Conservation (phyloP, 2,888 invertebrate species). For the Megamerina dolium region DNA sequence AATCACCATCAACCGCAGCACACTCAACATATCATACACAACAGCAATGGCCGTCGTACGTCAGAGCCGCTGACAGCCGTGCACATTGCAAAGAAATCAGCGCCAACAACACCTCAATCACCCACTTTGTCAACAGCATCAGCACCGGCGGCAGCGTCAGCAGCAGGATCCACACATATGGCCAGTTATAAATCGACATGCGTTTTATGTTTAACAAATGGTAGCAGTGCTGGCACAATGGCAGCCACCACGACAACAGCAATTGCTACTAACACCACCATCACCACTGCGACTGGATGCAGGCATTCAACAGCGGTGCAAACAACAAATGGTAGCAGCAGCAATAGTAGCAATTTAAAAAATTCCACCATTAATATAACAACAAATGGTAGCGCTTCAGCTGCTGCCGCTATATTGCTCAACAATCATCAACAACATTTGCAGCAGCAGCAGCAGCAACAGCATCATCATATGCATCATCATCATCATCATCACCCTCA, state of each 20-base stretch:
- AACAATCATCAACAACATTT: slow-evolving; percentile 12
- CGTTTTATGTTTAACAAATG: slow-evolving; percentile 30
- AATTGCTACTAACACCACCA: slow-evolving; percentile 16
- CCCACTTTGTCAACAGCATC: slow-evolving; percentile 31
- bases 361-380: slow-evolving; percentile 4
- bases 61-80: slow-evolving; percentile 34
- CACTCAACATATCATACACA: too few relatives aligned
- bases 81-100: slow-evolving; percentile 16
- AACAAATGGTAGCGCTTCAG: slow-evolving; percentile 6
- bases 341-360: slow-evolving; percentile 13
- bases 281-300: slow-evolving; percentile 24
- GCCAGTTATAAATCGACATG: slow-evolving; percentile 26
- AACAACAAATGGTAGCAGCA: slow-evolving; percentile 18
- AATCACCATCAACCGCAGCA: slow-evolving; percentile 21
- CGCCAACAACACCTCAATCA: slow-evolving; percentile 18
- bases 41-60: slow-evolving; percentile 23
- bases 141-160: slow-evolving; percentile 29
- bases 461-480: slow-evolving; percentile 18
- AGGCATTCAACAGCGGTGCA: slow-evolving; percentile 29
- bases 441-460: slow-evolving; percentile 13
- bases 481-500: slow-evolving; percentile 16
- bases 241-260: slow-evolving; percentile 1
- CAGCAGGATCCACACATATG: background rate
- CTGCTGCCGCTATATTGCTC: slow-evolving; percentile 15
- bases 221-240: slow-evolving; percentile 20